Evolutionary conservation across 1,140 invertebrate species (phyloP), one percentile per base, ranked within the genome.

Genomic region (Trachymyrmex septentrionalis): DNA sequence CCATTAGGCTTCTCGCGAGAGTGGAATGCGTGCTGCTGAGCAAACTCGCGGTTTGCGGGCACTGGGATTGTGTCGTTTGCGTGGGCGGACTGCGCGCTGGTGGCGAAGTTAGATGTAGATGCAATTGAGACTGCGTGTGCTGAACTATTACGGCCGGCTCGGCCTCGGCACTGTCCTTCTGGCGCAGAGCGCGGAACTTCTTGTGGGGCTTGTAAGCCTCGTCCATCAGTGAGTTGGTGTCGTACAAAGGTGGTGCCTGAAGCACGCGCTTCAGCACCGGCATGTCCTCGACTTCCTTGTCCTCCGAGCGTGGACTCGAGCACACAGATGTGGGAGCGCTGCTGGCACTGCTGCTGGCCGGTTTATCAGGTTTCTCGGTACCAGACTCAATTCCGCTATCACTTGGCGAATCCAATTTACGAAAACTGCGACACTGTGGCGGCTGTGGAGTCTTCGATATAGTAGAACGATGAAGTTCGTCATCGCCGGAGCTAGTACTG

Each of bases 201-300:
- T 99, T 99, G 96, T 99, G 98, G 64, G 98, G 98, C 92, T 98
- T 98, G 95, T 99, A 99, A 1, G 98, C 98, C 94, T 99, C 98
- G 93, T 99, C 98, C 98, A 99, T 99, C 57, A 99, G 94, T 1
- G 97, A 97, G 92, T 98, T 98, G 61, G 98, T 98, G 92, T 98
- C 97, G 94, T 98, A 98, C 1, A 99, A 95, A 0, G 98, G 98
- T 1, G 98, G 98, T 1, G 98, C 98, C 93, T 99, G 98, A 0
- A 99, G 96, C 0, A 98, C 98, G 34, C 98, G 96, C 92, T 99
- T 99, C 76, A 99, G 95, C 82, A 99, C 98, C 0, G 98, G 98
- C 98, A 99, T 99, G 91, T 99, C 98, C 93, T 99, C 98, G 16
- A 98, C 97, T 61, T 98, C 98, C 86, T 98, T 98, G 75, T 98